A percentile compares a stretch with the other conserved stretches of the same genome.
phyloP scores from a whole-genome alignment of 2,797 vertebrate species.

The Pygocentrus nattereri region DNA sequence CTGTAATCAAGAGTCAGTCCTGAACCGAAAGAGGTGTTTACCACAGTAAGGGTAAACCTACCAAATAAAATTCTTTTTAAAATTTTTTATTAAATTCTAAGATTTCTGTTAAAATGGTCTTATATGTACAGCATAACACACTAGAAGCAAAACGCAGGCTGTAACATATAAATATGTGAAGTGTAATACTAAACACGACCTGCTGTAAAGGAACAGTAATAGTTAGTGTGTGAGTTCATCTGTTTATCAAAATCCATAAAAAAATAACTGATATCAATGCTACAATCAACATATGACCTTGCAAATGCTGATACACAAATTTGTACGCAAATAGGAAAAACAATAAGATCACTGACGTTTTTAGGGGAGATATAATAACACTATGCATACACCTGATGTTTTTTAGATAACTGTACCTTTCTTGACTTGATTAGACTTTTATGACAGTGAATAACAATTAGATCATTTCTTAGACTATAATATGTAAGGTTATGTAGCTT shows the following conservation, averaged over 20 bases:
- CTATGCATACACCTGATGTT: too few relatives aligned
- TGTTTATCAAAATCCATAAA: constrained; percentile 5
- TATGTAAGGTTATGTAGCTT: not conserved
- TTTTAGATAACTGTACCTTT: too few relatives aligned
- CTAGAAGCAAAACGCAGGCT: not conserved
- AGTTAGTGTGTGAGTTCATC: not conserved
- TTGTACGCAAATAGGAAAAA: not conserved
- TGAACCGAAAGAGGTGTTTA: not conserved
- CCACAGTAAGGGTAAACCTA: not conserved
- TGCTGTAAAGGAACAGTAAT: not conserved
- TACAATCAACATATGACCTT: constrained; percentile 21
- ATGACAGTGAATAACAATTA: too few relatives aligned
- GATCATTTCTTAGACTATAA: too few relatives aligned
- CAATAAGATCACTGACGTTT: not conserved
- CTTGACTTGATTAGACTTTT: too few relatives aligned
- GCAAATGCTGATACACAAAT: not conserved
- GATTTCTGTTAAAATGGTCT: too few relatives aligned
- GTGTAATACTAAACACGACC: not conserved
- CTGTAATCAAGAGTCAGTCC: not conserved
- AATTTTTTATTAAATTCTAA: too few relatives aligned
- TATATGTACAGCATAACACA: too few relatives aligned
- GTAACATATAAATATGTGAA: not conserved
- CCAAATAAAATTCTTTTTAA: too few relatives aligned
- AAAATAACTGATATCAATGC: constrained; percentile 29
- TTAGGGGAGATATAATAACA: too few relatives aligned